Conservation (phyloP, 2,797 vertebrate genomes). For the Notamacropus eugenii region DNA sequence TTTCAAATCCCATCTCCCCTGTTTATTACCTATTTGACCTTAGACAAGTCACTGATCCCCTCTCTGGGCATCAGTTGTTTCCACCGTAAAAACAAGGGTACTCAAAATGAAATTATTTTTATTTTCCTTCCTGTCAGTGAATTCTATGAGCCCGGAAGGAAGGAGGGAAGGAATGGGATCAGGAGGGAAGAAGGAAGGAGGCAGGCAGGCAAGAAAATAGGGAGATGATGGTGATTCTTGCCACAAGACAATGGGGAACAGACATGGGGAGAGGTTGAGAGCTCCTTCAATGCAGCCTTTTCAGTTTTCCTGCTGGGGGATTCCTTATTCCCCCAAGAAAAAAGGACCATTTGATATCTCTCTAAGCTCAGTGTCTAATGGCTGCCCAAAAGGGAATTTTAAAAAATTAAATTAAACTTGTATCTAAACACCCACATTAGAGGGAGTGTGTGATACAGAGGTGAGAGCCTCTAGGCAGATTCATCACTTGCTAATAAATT, state of each 20-base stretch:
- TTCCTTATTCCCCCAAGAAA: background rate
- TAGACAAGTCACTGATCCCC: too few relatives aligned
- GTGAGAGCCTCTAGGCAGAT: rapidly evolving
- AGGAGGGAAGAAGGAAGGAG: too few relatives aligned
- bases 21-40: too few relatives aligned
- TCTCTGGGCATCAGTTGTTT: too few relatives aligned
- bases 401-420: background rate
- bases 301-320: background rate
- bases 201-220: background rate
- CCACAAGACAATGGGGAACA: background rate
- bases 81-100: too few relatives aligned
- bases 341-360: background rate
- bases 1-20: too few relatives aligned
- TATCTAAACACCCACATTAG: background rate
- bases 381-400: background rate
- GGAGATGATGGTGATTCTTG: background rate
- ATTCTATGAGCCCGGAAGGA: too few relatives aligned
- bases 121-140: too few relatives aligned
- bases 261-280: background rate
- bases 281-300: background rate
- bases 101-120: too few relatives aligned
- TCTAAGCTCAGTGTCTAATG: background rate
- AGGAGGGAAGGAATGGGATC: too few relatives aligned
- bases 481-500: rapidly evolving
- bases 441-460: background rate